phyloP scores from a whole-genome alignment of 2,888 invertebrate genomes.

The Adela reaumurella region DNA sequence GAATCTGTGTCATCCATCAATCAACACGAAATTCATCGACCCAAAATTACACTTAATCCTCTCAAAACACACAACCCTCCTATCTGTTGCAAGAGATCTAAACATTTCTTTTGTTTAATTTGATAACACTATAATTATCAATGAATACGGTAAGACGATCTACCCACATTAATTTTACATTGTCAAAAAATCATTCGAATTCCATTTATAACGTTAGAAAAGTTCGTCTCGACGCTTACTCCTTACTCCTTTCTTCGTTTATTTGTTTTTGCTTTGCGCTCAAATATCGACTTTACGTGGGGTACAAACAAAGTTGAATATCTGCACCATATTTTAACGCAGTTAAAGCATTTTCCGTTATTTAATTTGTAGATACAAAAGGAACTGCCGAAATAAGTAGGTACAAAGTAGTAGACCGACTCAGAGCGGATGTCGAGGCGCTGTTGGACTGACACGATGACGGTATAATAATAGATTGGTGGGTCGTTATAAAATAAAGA shows the following conservation, averaged over 20 bases:
- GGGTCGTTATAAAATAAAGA: constrained; percentile 48
- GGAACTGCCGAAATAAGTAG: not conserved
- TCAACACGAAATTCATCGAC: not conserved
- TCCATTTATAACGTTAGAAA: constrained; percentile 32
- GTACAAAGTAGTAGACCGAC: constrained; percentile 23
- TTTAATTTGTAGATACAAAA: too few species aligned
- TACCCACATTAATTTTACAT: constrained; percentile 36
- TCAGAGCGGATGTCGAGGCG: constrained; percentile 45
- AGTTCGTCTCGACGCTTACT: constrained; percentile 19
- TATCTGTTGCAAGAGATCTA: not conserved
- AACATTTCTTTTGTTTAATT: not conserved
- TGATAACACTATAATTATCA: not conserved
- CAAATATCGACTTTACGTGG: too few species aligned
- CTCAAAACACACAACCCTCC: not conserved
- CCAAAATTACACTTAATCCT: not conserved
- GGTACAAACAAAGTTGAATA: too few species aligned
- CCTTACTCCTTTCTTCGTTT: too few species aligned
- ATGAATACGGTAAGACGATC: not conserved
- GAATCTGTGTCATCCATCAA: not conserved
- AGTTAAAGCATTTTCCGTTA: too few species aligned
- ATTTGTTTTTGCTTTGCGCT: too few species aligned
- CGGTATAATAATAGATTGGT: constrained; percentile 46
- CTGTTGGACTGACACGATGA: constrained; percentile 48
- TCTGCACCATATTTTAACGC: too few species aligned
- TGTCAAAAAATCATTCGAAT: constrained; percentile 42